Conservation (phyloP, 2,888 invertebrate species). For the Isotomurus palustris region DNA sequence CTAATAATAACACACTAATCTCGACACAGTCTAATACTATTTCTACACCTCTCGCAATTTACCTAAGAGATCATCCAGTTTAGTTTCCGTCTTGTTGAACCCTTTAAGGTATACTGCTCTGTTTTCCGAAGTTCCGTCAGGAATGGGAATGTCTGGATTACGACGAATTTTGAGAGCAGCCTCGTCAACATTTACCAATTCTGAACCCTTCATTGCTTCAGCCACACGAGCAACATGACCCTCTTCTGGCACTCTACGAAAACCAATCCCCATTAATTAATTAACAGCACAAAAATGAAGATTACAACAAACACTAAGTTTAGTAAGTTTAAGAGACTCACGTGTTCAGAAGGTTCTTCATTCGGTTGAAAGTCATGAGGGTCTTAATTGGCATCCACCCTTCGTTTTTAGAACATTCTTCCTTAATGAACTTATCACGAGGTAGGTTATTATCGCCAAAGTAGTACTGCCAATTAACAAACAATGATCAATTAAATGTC, state of each 20-base stretch:
- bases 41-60: not conserved
- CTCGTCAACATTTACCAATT: conserved; percentile 58
- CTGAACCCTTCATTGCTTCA: conserved; percentile 30
- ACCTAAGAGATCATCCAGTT: conserved; percentile 65
- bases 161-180: conserved; percentile 69
- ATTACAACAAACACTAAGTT: not conserved
- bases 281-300: not conserved
- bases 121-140: conserved; percentile 74
- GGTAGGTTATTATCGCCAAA: conserved; percentile 90
- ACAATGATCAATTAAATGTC: not conserved
- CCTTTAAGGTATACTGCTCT: conserved; percentile 86
- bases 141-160: conserved; percentile 67
- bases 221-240: conserved; percentile 19
- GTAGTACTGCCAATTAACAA: conserved; percentile 56
- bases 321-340: conserved; percentile 14
- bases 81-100: conserved; percentile 61
- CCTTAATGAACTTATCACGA: conserved; percentile 87
- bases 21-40: not conserved
- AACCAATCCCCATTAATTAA: not conserved
- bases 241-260: conserved; percentile 23
- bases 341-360: conserved; percentile 32
- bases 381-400: conserved; percentile 86
- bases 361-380: conserved; percentile 80
- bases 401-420: conserved; percentile 76
- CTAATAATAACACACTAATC: not conserved